Base-by-base conservation (phyloP, 92 coral and sea anemone species). In the Epizoanthus scotinus region DNA sequence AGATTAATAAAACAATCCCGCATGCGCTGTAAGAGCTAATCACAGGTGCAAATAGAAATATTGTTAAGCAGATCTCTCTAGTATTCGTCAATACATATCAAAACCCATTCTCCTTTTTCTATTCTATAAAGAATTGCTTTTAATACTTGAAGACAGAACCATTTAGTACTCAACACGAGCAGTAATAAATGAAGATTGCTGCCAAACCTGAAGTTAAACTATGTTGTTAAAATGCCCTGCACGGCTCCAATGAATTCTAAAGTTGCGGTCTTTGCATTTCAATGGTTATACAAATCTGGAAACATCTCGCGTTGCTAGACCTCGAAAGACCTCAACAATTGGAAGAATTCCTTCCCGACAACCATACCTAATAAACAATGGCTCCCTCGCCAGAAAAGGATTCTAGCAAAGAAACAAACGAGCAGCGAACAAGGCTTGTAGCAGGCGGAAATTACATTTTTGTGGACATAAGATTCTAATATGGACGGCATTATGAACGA, bases 11-110 rank as follows among this genome's bases (percentile, higher is more conserved):
- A 28, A 42, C 28, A 55, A 52, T 10, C 54, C 9, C 34, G 49
- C 68, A 58, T 59, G 81, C 68, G 81, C 56, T 58, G 50, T 31
- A 58, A 13, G 7, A 57, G 40, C 19, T 75, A 59, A 58, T 60
- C 81, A 75, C 81, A 75, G 81, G 81, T 75, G 81, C 70, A 64
- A 64, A 64, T 26, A 29, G 47, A 9, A 34, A 64, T 67, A 75
- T 29, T 27, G 54, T 21, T 58, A 12, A 58, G 24, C 13, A 31
- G 44, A 74, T 64, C 38, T 22, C 20, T 52, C 38, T 47, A 10
- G 52, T 66, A 20, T 57, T 34, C 27, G 20, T 7, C 24, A 26
- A 36, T 75, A 14, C 5, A 8, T 21, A 3, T 38, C 20, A 29
- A 34, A 75, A 10, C 24, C n/a, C 36, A 36, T 20, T 36, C 21